Conservation (phyloP, 2,888 invertebrate species). For the Noctua comes region DNA sequence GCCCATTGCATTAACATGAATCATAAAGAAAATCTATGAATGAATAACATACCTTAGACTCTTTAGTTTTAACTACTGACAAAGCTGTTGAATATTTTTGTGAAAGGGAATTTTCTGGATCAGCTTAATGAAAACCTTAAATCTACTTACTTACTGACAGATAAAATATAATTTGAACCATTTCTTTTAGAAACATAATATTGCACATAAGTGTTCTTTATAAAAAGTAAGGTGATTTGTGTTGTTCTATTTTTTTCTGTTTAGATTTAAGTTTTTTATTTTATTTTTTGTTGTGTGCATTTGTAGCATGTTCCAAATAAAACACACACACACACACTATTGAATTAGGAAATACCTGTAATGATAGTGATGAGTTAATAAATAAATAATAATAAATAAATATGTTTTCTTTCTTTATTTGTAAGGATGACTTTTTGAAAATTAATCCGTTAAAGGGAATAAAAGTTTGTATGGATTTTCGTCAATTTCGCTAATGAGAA, state of each 20-base stretch:
- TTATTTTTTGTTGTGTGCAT: no score
- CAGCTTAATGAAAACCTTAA: not conserved
- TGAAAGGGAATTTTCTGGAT: not conserved
- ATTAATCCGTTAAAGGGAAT: not conserved
- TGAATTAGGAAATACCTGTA: no score
- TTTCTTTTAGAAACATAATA: not conserved
- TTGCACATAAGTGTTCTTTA: not conserved
- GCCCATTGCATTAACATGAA: slow-evolving; percentile 18
- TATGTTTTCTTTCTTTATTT: no score
- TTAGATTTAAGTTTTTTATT: no score
- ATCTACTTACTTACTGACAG: not conserved
- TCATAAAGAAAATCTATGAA: slow-evolving; percentile 18
- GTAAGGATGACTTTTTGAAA: not conserved
- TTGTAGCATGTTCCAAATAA: no score
- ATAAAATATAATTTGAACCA: not conserved
- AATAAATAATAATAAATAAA: no score
- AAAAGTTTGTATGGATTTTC: not conserved
- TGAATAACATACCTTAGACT: not conserved
- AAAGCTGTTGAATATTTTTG: not conserved
- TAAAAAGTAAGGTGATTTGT: not conserved
- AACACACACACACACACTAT: no score
- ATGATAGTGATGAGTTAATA: no score
- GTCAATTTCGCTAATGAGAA: not conserved
- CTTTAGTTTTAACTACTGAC: not conserved
- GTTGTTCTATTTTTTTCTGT: no score